These are phyloP conservation scores for Tragelaphus oryx DNA, from an alignment of 2,797 vertebrate genomes.

Conservation along the genomic window DNA sequence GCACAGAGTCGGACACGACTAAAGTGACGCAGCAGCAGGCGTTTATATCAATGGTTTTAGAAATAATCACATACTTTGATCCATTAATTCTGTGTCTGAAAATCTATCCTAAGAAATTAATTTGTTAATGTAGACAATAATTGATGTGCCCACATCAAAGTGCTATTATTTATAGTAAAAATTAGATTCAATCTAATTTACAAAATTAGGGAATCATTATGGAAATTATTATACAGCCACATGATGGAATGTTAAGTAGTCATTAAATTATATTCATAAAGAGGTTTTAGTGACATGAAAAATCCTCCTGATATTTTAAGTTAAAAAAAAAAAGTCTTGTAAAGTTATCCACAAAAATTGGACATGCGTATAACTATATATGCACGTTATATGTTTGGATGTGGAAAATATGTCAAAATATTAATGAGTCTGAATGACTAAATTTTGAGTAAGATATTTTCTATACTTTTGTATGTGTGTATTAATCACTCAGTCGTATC, in stretches of 20 bases:
- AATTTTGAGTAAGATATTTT: constrained; percentile 36
- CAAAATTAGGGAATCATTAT: constrained; percentile 64
- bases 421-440: background rate
- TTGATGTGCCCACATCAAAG: constrained; percentile 31
- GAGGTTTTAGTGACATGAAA: constrained; percentile 43
- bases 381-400: background rate
- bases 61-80: constrained; percentile 31
- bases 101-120: constrained; percentile 35
- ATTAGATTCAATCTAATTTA: constrained; percentile 54
- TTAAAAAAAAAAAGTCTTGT: constrained; percentile 26
- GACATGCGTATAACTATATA: background rate
- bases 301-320: constrained; percentile 23
- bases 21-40: no score
- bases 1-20: no score
- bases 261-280: constrained; percentile 50
- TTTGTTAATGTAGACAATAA: constrained; percentile 44
- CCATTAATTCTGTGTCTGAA: constrained; percentile 33
- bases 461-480: background rate
- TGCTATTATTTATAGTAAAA: constrained; percentile 61
- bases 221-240: constrained; percentile 41
- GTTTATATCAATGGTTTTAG: background rate
- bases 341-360: background rate
- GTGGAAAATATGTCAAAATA: background rate
- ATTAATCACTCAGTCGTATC: background rate
- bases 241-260: constrained; percentile 52